Evolutionary conservation across 1,140 invertebrate genomes (phyloP).

Genomic region (Drosophila oshimai): DNA sequence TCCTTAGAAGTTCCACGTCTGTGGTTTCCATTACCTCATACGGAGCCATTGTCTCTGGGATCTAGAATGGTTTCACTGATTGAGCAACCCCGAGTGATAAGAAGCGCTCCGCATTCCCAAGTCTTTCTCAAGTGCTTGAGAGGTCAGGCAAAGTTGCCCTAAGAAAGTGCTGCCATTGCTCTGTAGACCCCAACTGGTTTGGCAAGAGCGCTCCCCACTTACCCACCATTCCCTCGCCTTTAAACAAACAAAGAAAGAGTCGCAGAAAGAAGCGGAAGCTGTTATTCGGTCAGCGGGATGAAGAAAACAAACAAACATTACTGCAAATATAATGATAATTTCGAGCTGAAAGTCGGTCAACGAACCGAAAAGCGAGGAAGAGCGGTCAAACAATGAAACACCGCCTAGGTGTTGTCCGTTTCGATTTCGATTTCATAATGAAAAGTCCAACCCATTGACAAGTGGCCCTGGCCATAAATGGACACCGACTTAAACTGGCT

Average conservation of each 20-base stretch:
- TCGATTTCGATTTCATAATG: constrained; percentile 63
- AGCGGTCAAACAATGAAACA: not conserved
- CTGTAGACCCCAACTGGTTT: constrained; percentile 9
- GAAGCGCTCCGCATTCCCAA: not conserved
- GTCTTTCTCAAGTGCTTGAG: constrained; percentile 1
- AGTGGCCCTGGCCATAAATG: constrained; percentile 40
- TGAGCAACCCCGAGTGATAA: constrained; percentile 9
- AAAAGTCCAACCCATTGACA: constrained; percentile 21
- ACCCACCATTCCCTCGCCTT: not conserved
- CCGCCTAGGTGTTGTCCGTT: constrained; percentile 23
- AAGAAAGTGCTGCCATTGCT: constrained; percentile 1
- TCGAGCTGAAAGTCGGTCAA: constrained; percentile 60
- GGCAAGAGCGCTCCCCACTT: not conserved
- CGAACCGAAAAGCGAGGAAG: constrained; percentile 42
- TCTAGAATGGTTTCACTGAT: constrained; percentile 1
- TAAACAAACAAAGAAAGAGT: constrained; percentile 5
- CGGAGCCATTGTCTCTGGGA: constrained; percentile 14
- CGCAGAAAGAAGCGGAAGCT: constrained; percentile 4
- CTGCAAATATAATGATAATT: constrained; percentile 31
- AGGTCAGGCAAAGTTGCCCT: not conserved
- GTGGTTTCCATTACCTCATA: constrained; percentile 48
- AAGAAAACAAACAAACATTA: constrained; percentile 9
- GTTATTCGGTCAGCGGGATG: constrained; percentile 5
- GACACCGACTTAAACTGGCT: constrained; percentile 28
- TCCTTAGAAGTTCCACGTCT: constrained; percentile 48